A percentile compares a stretch with the other conserved stretches of the same genome.
Evolutionary conservation across 2,888 invertebrate species (phyloP).

Genomic region (Escarpia spicata): DNA sequence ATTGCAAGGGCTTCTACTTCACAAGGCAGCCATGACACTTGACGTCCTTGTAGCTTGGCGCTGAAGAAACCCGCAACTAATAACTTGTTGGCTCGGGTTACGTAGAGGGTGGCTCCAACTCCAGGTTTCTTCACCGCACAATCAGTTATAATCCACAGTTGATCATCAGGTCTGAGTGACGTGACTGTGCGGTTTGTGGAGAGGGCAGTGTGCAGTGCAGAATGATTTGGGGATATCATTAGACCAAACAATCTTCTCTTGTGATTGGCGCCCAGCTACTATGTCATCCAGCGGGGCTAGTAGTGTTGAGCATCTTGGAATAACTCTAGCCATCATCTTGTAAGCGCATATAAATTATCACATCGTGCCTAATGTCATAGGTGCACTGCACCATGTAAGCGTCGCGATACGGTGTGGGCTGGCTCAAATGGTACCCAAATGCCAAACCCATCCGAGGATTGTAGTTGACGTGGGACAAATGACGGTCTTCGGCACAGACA

Average conservation of each 20-base stretch:
- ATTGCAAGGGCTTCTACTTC: constrained; percentile 22
- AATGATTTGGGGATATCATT: not conserved
- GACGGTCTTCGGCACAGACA: no score
- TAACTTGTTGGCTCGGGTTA: no score
- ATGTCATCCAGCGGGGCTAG: not conserved
- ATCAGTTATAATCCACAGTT: constrained; percentile 22
- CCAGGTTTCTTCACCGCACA: no score
- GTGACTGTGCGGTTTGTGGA: not conserved
- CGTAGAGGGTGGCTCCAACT: constrained; percentile 23
- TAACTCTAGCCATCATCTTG: not conserved
- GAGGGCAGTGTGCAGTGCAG: not conserved
- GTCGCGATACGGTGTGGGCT: constrained; percentile 30
- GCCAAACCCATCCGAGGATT: constrained; percentile 43
- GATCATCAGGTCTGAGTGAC: constrained; percentile 8
- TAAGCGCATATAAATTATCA: not conserved
- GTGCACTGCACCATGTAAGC: not conserved
- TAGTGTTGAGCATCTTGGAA: not conserved
- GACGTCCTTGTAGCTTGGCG: no score
- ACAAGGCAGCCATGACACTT: constrained; percentile 21
- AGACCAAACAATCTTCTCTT: not conserved
- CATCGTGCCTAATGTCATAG: not conserved
- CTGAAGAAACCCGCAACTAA: no score
- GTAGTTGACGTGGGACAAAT: no score
- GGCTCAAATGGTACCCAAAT: constrained; percentile 37
- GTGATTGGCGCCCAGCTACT: not conserved